Percentiles rank a stretch among this genome's conserved stretches.
phyloP scores from a whole-genome alignment of 2,888 invertebrate genomes.

The Epistrophe grossulariae region DNA sequence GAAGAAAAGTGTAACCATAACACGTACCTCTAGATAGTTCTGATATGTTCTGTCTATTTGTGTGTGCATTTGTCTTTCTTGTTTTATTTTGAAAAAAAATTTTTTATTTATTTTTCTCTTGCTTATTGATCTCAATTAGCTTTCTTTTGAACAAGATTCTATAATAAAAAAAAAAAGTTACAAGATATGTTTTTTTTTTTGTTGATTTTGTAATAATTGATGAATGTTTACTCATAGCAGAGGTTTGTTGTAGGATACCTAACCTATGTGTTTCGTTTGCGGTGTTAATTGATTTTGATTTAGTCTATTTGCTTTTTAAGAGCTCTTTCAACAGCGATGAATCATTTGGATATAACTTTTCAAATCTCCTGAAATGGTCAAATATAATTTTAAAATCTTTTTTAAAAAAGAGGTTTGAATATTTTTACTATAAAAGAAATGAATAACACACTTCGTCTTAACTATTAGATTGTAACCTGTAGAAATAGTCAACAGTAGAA shows the following conservation, averaged over 20 bases:
- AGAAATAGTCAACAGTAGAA: too few relatives aligned
- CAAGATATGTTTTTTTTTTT: constrained; percentile 20
- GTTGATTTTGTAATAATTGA: constrained; percentile 69
- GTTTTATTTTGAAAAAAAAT: constrained; percentile 19
- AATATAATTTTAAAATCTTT: too few relatives aligned
- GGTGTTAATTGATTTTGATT: constrained; percentile 72
- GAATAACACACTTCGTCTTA: too few relatives aligned
- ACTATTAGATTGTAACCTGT: too few relatives aligned
- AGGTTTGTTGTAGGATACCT: constrained; percentile 43
- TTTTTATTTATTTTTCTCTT: constrained; percentile 42
- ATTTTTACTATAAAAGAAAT: too few relatives aligned
- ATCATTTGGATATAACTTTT: neutral
- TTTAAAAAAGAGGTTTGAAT: too few relatives aligned
- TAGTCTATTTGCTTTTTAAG: constrained; percentile 26
- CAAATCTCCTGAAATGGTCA: neutral
- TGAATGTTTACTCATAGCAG: constrained; percentile 47
- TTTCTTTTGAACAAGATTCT: constrained; percentile 56
- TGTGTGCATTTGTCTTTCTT: neutral
- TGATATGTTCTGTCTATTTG: neutral
- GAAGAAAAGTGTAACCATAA: constrained; percentile 30
- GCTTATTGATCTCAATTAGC: constrained; percentile 73
- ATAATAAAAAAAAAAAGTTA: constrained; percentile 27
- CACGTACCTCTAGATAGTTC: constrained; percentile 29
- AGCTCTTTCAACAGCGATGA: neutral
- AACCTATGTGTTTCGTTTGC: constrained; percentile 28